Evolutionary conservation across 1,140 invertebrate genomes (phyloP), one percentile per base, ranked within the genome.

Genomic region (Halictus rubicundus): DNA sequence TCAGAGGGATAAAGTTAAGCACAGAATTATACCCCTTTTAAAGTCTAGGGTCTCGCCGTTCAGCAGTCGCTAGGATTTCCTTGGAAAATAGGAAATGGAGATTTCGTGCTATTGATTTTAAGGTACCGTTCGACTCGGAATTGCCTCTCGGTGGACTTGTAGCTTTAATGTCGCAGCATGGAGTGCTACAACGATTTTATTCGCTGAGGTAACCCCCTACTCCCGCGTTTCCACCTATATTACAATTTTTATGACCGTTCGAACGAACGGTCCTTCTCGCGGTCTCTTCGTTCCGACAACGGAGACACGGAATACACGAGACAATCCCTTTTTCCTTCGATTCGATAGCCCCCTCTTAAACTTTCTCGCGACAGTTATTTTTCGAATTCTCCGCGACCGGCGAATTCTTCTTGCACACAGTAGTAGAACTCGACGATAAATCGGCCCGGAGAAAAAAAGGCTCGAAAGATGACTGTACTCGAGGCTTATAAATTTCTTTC

Each of bases 401-500:
- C 57, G 57, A n/a, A n/a, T 25, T 46, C 42, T 46, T 10, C 10
- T 14, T 10, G 2, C n/a, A 2, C 57, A 9, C 4, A 27, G 59
- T 27, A 9, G 1, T n/a, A 0, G 57, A 0, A 23, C 0, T 5
- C 16, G 32, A 69, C 37, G 49, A 81, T 69, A 68, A 66, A 82
- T 82, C 27, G 78, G 46, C 32, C 57, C 32, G 32, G 2, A n/a
- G 32, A 27, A 27, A 57, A 60, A 63, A 60, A 61, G 66, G 46
- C n/a, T 76, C 68, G 61, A 46, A 32, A 21, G 60, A 80, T 76
- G 78, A 76, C 72, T 27, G 65, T 5, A 5, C 49, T 16, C 19
- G 76, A 66, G 60, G 73, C 72, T 80, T 76, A 73, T 80, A 80
- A 80, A 80, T 80, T 80, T 66, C 78, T 80, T 63, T 5, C 70